Evolutionary conservation across 2,888 invertebrate genomes (phyloP), one percentile per base, ranked within the genome.

Genomic region (Bhutanitis thaidina): DNA sequence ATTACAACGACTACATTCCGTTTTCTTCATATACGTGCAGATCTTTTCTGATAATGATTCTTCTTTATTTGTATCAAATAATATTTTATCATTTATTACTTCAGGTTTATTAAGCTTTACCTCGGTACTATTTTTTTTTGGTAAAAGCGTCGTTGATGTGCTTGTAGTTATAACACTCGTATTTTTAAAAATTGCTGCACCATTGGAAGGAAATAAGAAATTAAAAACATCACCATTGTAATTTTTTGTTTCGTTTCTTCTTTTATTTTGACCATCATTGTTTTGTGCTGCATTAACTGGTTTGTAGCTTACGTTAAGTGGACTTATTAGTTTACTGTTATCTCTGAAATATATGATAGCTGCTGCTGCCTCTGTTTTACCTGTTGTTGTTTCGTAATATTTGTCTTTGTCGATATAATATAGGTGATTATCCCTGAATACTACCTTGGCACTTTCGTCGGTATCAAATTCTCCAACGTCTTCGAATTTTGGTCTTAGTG

Each of bases 401-500:
- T 32, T 30, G 9, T 30, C 14, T 36, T 29, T 34, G n/a, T 34
- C 36, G 10, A 12, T 15, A 69, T 64, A 41, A 34, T 43, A 25
- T 2, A 13, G 1, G n/a, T 73, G 7, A 8, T 27, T 59, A 49
- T 82, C 78, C 61, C 64, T 71, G 52, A 85, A 87, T 3, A 80
- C 57, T 39, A 84, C 65, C 65, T 71, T 84, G 10, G 69, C 75
- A 56, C 69, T 82, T 59, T 83, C 85, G 53, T 88, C 84, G 1
- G 69, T 84, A 51, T 82, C 85, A 15, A 75, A 77, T 49, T 77
- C 77, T 53, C 66, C 71, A 20, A 80, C 57, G 32, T 75, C 67
- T 51, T 87, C 87, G 54, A 80, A 75, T 54, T 61, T 64, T 0
- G 81, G 81, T 4, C 64, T 60, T 1, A 71, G 60, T 1, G 78